These are phyloP conservation scores for Melanotaenia pygmaea DNA, from an alignment of 2,797 vertebrate species.

Conservation along the genomic window DNA sequence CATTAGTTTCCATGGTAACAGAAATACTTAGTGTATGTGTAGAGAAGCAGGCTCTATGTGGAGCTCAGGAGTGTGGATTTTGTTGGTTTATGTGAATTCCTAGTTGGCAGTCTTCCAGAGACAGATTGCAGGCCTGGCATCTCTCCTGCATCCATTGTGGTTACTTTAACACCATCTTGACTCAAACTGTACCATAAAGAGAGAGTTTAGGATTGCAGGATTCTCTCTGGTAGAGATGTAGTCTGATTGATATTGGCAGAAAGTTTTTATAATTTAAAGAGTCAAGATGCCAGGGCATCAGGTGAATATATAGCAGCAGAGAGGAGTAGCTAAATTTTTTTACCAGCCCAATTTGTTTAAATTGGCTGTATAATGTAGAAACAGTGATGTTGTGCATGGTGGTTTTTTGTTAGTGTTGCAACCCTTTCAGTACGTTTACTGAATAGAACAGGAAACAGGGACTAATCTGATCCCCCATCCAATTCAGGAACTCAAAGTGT, in stretches of 20 bases:
- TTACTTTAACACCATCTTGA: constrained; percentile 54
- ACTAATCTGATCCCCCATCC: neutral
- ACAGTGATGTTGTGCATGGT: neutral
- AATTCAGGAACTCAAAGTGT: neutral
- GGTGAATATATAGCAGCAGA: neutral
- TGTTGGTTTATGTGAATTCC: constrained; percentile 64
- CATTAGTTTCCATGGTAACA: constrained; percentile 84
- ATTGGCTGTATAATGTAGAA: neutral
- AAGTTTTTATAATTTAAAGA: neutral
- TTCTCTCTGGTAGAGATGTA: constrained; percentile 18
- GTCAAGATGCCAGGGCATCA: constrained; percentile 4
- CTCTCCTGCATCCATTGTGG: constrained; percentile 62
- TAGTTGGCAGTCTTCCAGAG: constrained; percentile 69
- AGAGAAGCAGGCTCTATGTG: constrained; percentile 47
- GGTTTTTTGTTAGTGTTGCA: constrained; percentile 1
- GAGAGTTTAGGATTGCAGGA: constrained; percentile 16
- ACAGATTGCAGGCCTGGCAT: constrained; percentile 73
- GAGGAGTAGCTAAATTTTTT: constrained; percentile 4
- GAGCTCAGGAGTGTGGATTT: constrained; percentile 53
- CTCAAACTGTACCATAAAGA: constrained; percentile 40
- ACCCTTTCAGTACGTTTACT: constrained; percentile 5
- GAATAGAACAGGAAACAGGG: constrained; percentile 3
- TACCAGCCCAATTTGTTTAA: neutral
- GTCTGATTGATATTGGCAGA: constrained; percentile 9
- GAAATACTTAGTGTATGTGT: constrained; percentile 63